phyloP scores from a whole-genome alignment of 2,797 vertebrate genomes.

The Ciconia nigra region DNA sequence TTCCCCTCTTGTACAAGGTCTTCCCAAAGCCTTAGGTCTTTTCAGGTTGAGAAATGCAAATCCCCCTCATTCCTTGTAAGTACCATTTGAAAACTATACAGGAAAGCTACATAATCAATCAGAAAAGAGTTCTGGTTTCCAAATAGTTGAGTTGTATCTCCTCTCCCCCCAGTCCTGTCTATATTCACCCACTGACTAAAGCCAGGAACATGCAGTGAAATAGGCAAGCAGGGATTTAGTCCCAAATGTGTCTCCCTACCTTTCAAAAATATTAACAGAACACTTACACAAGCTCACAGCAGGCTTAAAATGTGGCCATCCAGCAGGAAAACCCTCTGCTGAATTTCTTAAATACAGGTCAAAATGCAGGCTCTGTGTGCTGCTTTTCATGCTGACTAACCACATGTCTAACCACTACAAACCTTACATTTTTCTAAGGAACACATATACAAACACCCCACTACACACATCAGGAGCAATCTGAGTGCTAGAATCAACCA shows the following conservation, averaged over 20 bases:
- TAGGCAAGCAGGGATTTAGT: neutral
- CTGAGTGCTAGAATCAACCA: neutral
- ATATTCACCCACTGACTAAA: neutral
- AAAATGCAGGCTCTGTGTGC: neutral
- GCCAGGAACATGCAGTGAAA: neutral
- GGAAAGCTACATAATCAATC: neutral
- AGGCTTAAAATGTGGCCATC: neutral
- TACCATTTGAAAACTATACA: neutral
- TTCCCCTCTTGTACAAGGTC: neutral
- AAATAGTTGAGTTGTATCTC: neutral
- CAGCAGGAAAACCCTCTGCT: neutral
- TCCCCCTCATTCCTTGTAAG: neutral
- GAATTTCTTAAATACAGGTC: neutral
- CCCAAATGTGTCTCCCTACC: neutral
- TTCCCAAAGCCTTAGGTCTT: neutral
- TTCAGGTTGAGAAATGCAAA: neutral
- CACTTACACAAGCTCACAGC: neutral
- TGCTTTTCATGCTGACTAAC: neutral
- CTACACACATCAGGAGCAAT: neutral
- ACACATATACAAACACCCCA: neutral
- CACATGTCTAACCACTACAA: neutral
- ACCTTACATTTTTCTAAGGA: fast-evolving
- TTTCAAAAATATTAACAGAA: neutral
- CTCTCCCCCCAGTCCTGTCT: neutral
- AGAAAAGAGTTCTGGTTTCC: neutral